Conservation (phyloP, 2,797 vertebrate species). For the Arctocebus calabarensis region DNA sequence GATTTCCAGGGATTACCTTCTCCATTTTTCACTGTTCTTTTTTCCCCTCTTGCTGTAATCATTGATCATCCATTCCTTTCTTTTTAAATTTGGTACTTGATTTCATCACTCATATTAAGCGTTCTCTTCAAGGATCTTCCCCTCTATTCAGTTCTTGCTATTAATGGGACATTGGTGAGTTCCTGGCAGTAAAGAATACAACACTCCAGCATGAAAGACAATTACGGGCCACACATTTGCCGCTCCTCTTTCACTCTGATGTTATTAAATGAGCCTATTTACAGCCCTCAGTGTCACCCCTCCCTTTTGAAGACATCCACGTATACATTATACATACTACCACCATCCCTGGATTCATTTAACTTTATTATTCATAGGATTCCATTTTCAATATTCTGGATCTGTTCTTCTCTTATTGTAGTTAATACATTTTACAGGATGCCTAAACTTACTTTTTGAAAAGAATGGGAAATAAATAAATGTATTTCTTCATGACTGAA, state of each 20-base stretch:
- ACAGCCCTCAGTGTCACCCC: neutral
- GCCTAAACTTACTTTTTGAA: neutral
- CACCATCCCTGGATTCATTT: neutral
- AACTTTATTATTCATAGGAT: neutral
- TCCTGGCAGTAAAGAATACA: no score
- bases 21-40: neutral
- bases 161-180: neutral
- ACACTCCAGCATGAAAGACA: neutral
- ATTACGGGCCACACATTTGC: rapidly evolving
- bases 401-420: neutral
- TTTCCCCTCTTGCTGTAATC: neutral
- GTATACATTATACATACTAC: rapidly evolving
- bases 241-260: neutral
- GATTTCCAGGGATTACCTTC: neutral
- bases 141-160: neutral
- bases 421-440: neutral
- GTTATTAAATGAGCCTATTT: neutral
- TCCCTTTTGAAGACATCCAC: neutral
- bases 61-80: neutral
- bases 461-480: neutral
- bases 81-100: neutral
- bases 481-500: neutral
- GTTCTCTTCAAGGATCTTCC: neutral
- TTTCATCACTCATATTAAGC: neutral
- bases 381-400: neutral